Percentiles rank a stretch among this genome's conserved stretches.
Conservation (phyloP, 2,888 invertebrate genomes). For the Thereva nobilitata region DNA sequence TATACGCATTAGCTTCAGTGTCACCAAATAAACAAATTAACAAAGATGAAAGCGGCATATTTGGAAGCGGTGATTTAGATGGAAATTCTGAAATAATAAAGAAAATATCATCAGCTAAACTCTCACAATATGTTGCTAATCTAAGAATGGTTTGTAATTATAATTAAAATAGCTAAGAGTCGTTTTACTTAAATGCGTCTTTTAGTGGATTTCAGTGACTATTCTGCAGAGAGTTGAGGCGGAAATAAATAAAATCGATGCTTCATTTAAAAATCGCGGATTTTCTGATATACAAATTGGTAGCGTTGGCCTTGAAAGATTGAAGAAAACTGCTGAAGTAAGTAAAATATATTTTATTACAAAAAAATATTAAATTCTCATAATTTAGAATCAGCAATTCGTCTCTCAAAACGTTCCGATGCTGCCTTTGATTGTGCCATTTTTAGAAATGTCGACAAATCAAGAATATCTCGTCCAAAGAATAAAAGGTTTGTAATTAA, state of each 20-base stretch:
- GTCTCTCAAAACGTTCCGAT: constrained; percentile 54
- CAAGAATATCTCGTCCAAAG: constrained; percentile 84
- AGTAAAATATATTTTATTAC: constrained; percentile 53
- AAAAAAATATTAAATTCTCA: constrained; percentile 49
- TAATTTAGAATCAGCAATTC: constrained; percentile 54
- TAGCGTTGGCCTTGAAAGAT: constrained; percentile 70
- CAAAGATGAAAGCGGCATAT: constrained; percentile 52
- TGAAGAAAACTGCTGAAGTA: constrained; percentile 71
- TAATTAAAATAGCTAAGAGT: constrained; percentile 6
- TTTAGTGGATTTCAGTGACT: constrained; percentile 83
- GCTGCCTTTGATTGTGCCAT: constrained; percentile 68
- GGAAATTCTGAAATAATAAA: constrained; percentile 57
- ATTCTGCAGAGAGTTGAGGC: constrained; percentile 74
- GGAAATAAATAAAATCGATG: constrained; percentile 75
- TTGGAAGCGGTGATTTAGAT: constrained; percentile 48
- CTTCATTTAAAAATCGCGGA: constrained; percentile 70
- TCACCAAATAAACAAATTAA: constrained; percentile 52
- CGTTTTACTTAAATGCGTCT: constrained; percentile 10
- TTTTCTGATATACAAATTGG: constrained; percentile 70
- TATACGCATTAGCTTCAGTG: constrained; percentile 43
- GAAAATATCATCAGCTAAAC: constrained; percentile 62
- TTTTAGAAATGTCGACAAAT: constrained; percentile 79
- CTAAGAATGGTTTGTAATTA: constrained; percentile 66
- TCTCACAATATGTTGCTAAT: constrained; percentile 80
- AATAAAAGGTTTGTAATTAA: constrained; percentile 62